Conservation (phyloP, 2,113 vertebrate species). For the Chaetodon trifascialis region DNA sequence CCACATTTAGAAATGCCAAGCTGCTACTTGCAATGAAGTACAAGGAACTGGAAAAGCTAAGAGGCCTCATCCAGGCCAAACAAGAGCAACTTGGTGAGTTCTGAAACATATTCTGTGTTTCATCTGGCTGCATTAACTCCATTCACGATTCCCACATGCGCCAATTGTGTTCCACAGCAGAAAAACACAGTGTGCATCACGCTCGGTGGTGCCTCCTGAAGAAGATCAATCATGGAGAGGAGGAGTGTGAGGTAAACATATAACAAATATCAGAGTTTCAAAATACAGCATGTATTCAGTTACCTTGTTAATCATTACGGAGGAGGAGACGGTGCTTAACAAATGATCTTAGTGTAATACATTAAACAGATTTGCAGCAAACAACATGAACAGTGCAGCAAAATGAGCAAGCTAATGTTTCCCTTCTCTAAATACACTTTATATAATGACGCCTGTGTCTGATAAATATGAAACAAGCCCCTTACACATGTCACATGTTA, state of each 20-base stretch:
- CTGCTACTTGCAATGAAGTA: constrained; percentile 65
- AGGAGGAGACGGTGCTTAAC: neutral
- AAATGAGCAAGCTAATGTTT: too few relatives aligned
- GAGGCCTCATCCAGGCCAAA: constrained; percentile 58
- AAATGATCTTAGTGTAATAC: neutral
- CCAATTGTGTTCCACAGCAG: constrained; percentile 22
- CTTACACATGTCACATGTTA: too few relatives aligned
- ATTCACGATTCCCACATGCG: neutral
- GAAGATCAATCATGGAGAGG: constrained; percentile 46
- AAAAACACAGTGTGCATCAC: constrained; percentile 38
- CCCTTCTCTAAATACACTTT: neutral
- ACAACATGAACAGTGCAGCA: too few relatives aligned
- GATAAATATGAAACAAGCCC: neutral
- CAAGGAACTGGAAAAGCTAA: constrained; percentile 58
- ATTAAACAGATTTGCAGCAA: neutral
- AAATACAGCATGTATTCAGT: neutral
- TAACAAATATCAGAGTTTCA: too few relatives aligned
- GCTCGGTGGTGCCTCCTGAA: constrained; percentile 42
- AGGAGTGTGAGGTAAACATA: constrained; percentile 63
- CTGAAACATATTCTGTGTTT: neutral
- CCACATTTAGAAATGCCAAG: constrained; percentile 60
- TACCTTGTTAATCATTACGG: neutral
- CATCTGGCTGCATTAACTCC: neutral
- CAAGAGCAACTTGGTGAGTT: constrained; percentile 65
- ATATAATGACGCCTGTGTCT: neutral